Evolutionary conservation across 2,797 vertebrate genomes (phyloP).

Genomic region (Merluccius polli): DNA sequence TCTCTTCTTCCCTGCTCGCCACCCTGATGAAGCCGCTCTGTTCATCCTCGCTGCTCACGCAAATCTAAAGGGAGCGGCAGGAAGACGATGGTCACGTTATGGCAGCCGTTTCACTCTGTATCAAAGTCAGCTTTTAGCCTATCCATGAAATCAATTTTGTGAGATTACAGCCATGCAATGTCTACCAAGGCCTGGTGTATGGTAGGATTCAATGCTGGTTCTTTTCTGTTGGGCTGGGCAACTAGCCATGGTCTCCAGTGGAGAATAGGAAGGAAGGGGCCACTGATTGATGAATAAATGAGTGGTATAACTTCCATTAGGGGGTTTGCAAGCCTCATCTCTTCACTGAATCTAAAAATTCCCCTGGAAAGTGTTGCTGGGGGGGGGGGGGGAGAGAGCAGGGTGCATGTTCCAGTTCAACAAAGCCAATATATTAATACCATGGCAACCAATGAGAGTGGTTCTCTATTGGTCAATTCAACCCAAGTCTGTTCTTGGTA

Average conservation of each 20-base stretch:
- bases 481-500: background rate
- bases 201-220: too few species aligned
- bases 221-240: too few species aligned
- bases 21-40: constrained; percentile 88
- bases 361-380: constrained; percentile 49
- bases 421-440: constrained; percentile 32
- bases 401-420: constrained; percentile 19
- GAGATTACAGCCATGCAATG: background rate
- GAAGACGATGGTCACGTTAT: background rate
- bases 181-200: background rate
- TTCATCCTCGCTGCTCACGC: constrained; percentile 85
- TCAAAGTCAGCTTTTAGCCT: background rate
- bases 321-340: constrained; percentile 35
- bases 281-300: background rate
- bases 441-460: constrained; percentile 20
- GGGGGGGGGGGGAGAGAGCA: constrained; percentile 28
- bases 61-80: constrained; percentile 77
- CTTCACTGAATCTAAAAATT: constrained; percentile 32
- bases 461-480: constrained; percentile 13
- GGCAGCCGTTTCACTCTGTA: background rate
- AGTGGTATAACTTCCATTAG: constrained; percentile 40
- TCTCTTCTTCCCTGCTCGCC: constrained; percentile 88
- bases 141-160: too few species aligned
- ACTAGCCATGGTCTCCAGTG: background rate
- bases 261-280: background rate